phyloP scores from a whole-genome alignment of 2,888 invertebrate genomes.

The Alentia gelatinosa region DNA sequence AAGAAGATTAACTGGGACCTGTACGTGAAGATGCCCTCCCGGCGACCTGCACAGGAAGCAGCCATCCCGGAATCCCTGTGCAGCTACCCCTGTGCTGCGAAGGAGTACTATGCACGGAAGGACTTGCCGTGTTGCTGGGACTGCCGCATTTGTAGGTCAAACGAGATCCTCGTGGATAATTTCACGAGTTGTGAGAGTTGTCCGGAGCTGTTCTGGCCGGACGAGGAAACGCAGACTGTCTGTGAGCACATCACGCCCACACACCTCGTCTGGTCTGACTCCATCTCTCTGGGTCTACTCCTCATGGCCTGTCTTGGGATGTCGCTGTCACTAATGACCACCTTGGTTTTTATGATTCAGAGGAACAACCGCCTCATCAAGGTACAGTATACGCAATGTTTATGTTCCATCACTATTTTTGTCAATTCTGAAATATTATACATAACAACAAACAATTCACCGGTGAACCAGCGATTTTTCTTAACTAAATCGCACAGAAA shows the following conservation, averaged over 20 bases:
- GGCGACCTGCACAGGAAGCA: neutral
- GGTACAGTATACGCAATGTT: neutral
- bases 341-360: slow-evolving; percentile 60
- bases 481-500: neutral
- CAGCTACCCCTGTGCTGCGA: slow-evolving; percentile 62
- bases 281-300: slow-evolving; percentile 52
- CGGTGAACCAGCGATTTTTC: too few relatives aligned
- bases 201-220: slow-evolving; percentile 63
- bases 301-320: slow-evolving; percentile 56
- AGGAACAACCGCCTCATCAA: slow-evolving; percentile 65
- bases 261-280: slow-evolving; percentile 54
- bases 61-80: slow-evolving; percentile 62
- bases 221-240: slow-evolving; percentile 53
- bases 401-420: neutral
- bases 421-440: neutral
- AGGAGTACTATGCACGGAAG: slow-evolving; percentile 60
- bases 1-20: neutral
- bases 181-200: slow-evolving; percentile 62
- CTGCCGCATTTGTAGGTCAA: slow-evolving; percentile 64
- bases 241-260: slow-evolving; percentile 58
- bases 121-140: slow-evolving; percentile 67
- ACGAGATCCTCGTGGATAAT: slow-evolving; percentile 40
- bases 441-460: too few relatives aligned
- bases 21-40: neutral
- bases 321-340: slow-evolving; percentile 33